A percentile compares a stretch with the other conserved stretches of the same genome.
Evolutionary conservation across 2,888 invertebrate genomes (phyloP).

Genomic region (Xestia xanthographa): DNA sequence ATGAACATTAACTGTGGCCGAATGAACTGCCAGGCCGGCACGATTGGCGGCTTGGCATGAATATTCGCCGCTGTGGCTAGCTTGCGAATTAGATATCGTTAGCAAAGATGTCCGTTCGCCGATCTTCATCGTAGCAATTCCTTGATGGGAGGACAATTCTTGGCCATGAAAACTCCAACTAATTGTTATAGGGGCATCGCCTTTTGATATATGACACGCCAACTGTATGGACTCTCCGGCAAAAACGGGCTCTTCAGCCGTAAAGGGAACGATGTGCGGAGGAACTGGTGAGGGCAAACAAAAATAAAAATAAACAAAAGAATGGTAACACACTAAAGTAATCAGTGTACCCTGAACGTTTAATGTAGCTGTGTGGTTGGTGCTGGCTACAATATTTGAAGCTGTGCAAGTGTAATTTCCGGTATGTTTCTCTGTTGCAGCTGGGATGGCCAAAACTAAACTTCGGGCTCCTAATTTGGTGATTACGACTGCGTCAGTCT

Average conservation of each 20-base stretch:
- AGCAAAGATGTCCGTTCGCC: constrained; percentile 92
- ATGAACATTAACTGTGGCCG: constrained; percentile 92
- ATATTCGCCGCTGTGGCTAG: constrained; percentile 93
- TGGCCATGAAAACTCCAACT: constrained; percentile 94
- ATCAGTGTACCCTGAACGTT: constrained; percentile 92
- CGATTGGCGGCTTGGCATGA: constrained; percentile 92
- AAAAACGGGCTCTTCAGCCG: constrained; percentile 91
- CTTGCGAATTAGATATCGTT: constrained; percentile 91
- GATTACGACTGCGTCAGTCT: constrained; percentile 85
- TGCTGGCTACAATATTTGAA: constrained; percentile 92
- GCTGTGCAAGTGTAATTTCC: constrained; percentile 95
- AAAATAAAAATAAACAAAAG: constrained; percentile 71
- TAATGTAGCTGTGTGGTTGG: constrained; percentile 91
- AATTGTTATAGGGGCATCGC: constrained; percentile 93
- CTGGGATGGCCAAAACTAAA: constrained; percentile 92
- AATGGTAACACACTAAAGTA: constrained; percentile 72
- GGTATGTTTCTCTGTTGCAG: constrained; percentile 92
- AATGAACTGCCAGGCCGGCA: constrained; percentile 92
- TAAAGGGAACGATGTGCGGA: constrained; percentile 92
- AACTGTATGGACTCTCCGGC: constrained; percentile 92
- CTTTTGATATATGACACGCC: constrained; percentile 92
- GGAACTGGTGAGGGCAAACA: constrained; percentile 86
- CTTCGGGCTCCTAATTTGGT: constrained; percentile 91
- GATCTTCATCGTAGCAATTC: constrained; percentile 90
- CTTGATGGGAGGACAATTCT: constrained; percentile 89